Conservation (phyloP, 2,797 vertebrate species). For the Sebastes hubbsi region DNA sequence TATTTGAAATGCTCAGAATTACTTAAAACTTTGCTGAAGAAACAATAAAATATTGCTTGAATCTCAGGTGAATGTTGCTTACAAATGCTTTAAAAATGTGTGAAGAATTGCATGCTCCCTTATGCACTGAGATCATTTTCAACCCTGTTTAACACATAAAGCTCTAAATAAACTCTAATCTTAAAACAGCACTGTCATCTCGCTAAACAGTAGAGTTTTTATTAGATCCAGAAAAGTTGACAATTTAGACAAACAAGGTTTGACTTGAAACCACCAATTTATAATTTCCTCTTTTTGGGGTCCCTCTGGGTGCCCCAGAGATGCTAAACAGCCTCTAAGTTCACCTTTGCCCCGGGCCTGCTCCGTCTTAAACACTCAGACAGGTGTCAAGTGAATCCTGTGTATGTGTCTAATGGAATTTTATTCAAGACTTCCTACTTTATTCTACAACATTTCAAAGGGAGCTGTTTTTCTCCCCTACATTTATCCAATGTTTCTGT, state of each 20-base stretch:
- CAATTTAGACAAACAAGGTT: neutral
- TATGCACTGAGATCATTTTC: neutral
- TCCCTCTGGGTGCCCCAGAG: neutral
- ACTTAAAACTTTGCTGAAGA: neutral
- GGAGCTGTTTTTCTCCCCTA: neutral
- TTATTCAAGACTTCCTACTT: neutral
- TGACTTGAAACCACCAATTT: neutral
- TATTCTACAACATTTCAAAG: neutral
- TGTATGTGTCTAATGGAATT: neutral
- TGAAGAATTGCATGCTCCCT: neutral
- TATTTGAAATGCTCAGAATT: neutral
- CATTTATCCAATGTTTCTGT: neutral
- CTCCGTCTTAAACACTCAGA: neutral
- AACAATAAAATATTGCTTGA: neutral
- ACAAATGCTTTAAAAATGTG: neutral
- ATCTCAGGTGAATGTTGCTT: neutral
- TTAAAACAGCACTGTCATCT: neutral
- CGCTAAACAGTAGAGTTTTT: neutral
- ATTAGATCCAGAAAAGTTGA: neutral
- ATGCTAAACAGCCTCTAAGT: neutral
- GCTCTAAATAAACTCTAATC: neutral
- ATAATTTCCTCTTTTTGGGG: neutral
- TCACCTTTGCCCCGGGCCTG: neutral
- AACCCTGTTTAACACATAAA: neutral
- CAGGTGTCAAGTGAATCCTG: neutral